Conservation (phyloP, 2,797 vertebrate species). For the Acomys russatus region DNA sequence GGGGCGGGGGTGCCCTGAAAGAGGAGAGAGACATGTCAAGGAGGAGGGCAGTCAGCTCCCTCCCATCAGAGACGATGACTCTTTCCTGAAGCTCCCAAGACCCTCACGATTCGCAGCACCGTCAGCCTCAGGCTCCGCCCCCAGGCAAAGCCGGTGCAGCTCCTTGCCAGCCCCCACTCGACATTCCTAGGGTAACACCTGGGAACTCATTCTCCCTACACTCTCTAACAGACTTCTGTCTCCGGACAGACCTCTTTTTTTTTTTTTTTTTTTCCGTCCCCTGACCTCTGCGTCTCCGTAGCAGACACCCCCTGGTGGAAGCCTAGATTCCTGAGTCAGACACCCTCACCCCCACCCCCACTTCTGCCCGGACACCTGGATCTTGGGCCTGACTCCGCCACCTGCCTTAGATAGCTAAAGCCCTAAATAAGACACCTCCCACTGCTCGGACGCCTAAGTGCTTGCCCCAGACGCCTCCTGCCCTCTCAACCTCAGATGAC, state of each 20-base stretch:
- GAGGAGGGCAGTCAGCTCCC: constrained; percentile 43
- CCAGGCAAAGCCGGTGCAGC: constrained; percentile 43
- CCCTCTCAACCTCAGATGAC: constrained; percentile 27
- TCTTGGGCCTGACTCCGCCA: constrained; percentile 61
- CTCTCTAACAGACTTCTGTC: constrained; percentile 21
- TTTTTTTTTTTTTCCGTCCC: not conserved
- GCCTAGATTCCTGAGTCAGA: constrained; percentile 41
- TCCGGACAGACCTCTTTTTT: not conserved
- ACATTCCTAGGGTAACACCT: constrained; percentile 45
- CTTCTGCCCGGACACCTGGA: constrained; percentile 53
- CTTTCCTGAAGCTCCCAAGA: constrained; percentile 67
- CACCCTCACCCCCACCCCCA: not conserved
- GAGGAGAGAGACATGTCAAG: not conserved
- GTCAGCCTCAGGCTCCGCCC: constrained; percentile 66
- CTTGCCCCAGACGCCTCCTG: constrained; percentile 39
- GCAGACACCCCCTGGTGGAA: constrained; percentile 29
- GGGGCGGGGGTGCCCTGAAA: not conserved
- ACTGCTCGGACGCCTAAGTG: constrained; percentile 23
- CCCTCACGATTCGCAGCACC: constrained; percentile 62
- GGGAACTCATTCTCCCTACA: not conserved
- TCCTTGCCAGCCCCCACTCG: constrained; percentile 14
- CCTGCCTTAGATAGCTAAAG: not conserved
- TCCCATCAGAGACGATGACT: constrained; percentile 63
- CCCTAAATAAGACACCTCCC: constrained; percentile 33
- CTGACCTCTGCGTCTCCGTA: not conserved